A percentile compares a stretch with the other conserved stretches of the same genome.
Conservation (phyloP, 92 coral and sea anemone species). For the Plumapathes pennacea region DNA sequence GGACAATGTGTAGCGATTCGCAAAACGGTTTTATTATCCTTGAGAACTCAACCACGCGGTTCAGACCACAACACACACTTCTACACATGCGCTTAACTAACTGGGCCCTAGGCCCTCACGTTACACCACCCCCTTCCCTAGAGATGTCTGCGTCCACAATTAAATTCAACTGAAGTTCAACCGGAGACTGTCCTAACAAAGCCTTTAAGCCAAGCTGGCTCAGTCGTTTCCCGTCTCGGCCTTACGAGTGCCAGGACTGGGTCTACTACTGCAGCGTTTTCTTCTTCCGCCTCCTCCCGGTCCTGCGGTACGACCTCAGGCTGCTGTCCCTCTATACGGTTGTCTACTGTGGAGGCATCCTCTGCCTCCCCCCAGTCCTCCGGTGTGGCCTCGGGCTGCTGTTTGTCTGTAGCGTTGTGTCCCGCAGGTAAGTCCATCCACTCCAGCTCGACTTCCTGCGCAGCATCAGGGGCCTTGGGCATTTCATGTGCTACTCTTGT, state of each 20-base stretch:
- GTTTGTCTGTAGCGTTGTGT: background rate
- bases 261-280: background rate
- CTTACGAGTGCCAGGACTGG: background rate
- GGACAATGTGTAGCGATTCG: no score
- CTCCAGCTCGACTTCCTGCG: slow-evolving; percentile 6
- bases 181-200: slow-evolving; percentile 2
- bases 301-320: background rate
- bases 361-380: background rate
- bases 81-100: background rate
- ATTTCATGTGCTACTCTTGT: background rate
- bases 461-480: background rate
- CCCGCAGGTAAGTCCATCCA: slow-evolving; percentile 18
- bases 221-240: background rate
- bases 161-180: background rate
- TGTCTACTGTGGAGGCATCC: no score
- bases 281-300: background rate
- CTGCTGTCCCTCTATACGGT: no score
- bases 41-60: no score
- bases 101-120: slow-evolving; percentile 16
- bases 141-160: background rate
- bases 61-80: no score
- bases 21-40: no score
- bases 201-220: slow-evolving; percentile 1
- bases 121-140: slow-evolving; percentile 4
- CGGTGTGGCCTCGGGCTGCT: background rate